Evolutionary conservation across 2,888 invertebrate genomes (phyloP).

Genomic region (Globia sparganii): DNA sequence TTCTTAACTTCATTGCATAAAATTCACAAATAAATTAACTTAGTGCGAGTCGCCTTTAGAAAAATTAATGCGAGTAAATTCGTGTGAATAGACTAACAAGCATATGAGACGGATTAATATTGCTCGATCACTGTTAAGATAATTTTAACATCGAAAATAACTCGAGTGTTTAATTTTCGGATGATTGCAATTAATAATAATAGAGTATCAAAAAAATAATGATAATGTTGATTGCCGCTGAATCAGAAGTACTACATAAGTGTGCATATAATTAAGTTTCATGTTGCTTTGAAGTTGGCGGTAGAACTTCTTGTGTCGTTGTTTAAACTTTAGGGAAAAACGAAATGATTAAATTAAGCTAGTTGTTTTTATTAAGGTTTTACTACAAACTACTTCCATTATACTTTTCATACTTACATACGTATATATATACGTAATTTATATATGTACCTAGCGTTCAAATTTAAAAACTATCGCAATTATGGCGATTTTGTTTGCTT

Average conservation of each 20-base stretch:
- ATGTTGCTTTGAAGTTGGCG: neutral
- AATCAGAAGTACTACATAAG: slow-evolving; percentile 13
- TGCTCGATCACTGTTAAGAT: slow-evolving; percentile 28
- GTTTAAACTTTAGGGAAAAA: neutral
- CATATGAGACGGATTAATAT: slow-evolving; percentile 32
- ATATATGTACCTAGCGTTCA: no score
- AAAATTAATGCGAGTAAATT: neutral
- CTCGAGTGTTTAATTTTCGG: slow-evolving; percentile 29
- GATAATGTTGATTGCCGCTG: slow-evolving; percentile 32
- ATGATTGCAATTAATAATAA: slow-evolving; percentile 29
- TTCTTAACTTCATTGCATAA: neutral
- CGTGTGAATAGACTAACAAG: neutral
- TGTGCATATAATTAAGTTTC: slow-evolving; percentile 16
- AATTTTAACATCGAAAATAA: slow-evolving; percentile 31
- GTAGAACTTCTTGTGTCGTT: neutral
- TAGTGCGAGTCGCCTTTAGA: neutral
- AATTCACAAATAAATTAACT: neutral
- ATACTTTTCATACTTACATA: no score
- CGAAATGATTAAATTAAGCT: neutral
- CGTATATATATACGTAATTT: no score
- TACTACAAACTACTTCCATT: neutral
- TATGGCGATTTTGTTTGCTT: neutral
- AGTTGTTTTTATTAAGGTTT: neutral
- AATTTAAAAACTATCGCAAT: neutral
- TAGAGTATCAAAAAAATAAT: slow-evolving; percentile 16